Percentiles rank a stretch among this genome's conserved stretches.
Conservation (phyloP, 2,797 vertebrate species). For the Pygocentrus nattereri region DNA sequence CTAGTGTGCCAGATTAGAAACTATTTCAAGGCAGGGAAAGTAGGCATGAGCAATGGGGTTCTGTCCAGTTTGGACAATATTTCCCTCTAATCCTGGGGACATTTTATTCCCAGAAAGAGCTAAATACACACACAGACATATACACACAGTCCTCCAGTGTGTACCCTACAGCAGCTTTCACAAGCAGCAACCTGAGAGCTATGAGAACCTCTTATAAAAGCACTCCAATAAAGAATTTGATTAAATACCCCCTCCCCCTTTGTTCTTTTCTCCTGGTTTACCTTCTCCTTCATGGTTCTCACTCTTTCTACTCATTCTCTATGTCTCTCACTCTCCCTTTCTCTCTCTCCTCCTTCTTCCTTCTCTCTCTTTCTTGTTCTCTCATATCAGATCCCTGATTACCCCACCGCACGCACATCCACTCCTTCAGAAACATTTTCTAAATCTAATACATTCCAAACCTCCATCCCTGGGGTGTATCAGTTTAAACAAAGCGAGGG, state of each 20-base stretch:
- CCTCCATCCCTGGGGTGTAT: conserved; percentile 34
- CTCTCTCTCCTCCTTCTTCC: too few relatives aligned
- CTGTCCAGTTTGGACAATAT: too few relatives aligned
- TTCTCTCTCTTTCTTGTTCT: too few relatives aligned
- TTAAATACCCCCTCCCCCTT: conserved; percentile 52
- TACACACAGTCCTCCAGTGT: conserved; percentile 6
- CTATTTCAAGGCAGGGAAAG: too few relatives aligned
- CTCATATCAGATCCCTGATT: conserved; percentile 11
- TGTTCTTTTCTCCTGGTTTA: conserved; percentile 3
- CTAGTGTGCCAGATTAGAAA: too few relatives aligned
- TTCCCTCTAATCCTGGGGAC: too few relatives aligned
- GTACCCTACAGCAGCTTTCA: conserved; percentile 47
- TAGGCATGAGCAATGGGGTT: too few relatives aligned
- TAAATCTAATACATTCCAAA: conserved; percentile 53
- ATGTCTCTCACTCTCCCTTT: too few relatives aligned
- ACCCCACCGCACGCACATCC: neutral
- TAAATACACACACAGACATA: conserved; percentile 19
- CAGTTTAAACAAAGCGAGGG: conserved; percentile 32
- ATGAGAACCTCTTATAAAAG: conserved; percentile 75
- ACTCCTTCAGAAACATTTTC: conserved; percentile 20
- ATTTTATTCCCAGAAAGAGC: neutral
- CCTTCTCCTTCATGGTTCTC: neutral
- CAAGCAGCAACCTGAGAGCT: conserved; percentile 70
- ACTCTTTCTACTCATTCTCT: neutral
- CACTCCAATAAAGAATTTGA: conserved; percentile 65